Evolutionary conservation across 2,113 vertebrate genomes (phyloP).

Genomic region (Hemichromis elongatus): DNA sequence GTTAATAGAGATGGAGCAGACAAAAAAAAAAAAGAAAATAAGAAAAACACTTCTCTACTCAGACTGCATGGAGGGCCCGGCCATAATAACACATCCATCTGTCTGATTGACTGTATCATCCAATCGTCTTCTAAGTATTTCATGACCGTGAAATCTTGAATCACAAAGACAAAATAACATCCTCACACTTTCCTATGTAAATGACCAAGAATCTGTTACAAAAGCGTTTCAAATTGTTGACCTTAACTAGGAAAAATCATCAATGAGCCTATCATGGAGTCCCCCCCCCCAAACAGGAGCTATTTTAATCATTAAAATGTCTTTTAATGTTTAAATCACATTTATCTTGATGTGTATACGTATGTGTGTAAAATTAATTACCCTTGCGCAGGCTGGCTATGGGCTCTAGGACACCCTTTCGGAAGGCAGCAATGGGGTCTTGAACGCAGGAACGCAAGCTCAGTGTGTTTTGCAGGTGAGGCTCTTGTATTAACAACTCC

Average conservation of each 20-base stretch:
- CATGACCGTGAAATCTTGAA: slow-evolving; percentile 61
- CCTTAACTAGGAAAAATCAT: slow-evolving; percentile 46
- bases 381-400: slow-evolving; percentile 83
- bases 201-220: slow-evolving; percentile 52
- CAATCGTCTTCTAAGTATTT: slow-evolving; percentile 1
- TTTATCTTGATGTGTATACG: slow-evolving; percentile 14
- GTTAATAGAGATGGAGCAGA: slow-evolving; percentile 55
- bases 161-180: slow-evolving; percentile 49
- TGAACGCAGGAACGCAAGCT: slow-evolving; percentile 95
- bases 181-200: slow-evolving; percentile 37
- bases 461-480: slow-evolving; percentile 88
- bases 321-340: slow-evolving; percentile 36
- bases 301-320: slow-evolving; percentile 25
- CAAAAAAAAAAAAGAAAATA: neutral
- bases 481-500: slow-evolving; percentile 85
- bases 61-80: slow-evolving; percentile 13
- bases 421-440: slow-evolving; percentile 87
- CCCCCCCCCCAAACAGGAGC: neutral
- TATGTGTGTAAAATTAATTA: slow-evolving; percentile 63
- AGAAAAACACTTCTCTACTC: slow-evolving; percentile 27
- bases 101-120: slow-evolving; percentile 26
- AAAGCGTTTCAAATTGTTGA: slow-evolving; percentile 37
- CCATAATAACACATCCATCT: slow-evolving; percentile 48
- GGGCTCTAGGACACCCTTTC: slow-evolving; percentile 87
- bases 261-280: slow-evolving; percentile 7